These are phyloP conservation scores for Alces alces DNA, from an alignment of 2,113 vertebrate genomes.

Conservation along the genomic window DNA sequence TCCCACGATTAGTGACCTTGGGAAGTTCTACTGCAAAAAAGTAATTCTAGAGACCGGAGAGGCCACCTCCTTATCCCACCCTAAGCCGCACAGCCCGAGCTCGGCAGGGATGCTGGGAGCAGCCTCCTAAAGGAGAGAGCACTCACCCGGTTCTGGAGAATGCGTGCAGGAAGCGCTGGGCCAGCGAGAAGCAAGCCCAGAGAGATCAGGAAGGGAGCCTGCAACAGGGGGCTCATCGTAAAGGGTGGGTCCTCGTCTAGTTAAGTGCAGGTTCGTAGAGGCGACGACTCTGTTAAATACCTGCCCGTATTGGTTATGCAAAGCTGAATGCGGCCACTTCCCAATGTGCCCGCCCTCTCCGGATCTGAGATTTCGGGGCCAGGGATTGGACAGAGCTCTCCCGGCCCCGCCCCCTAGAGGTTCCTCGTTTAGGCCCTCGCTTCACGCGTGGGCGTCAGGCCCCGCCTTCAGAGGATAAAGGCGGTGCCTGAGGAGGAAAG, in stretches of 20 bases:
- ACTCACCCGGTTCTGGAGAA: background rate
- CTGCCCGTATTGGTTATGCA: background rate
- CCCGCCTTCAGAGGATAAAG: background rate
- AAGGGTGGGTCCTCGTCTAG: rapidly evolving
- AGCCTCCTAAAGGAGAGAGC: background rate
- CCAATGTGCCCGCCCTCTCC: background rate
- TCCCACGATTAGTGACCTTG: background rate
- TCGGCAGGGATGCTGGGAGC: background rate
- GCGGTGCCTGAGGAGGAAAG: background rate
- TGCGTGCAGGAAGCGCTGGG: background rate
- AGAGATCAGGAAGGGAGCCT: background rate
- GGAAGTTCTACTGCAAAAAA: background rate
- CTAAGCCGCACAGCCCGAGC: background rate
- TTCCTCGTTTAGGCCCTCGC: background rate
- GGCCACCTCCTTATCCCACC: background rate
- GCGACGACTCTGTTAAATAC: conserved; percentile 12
- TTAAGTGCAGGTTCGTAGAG: background rate
- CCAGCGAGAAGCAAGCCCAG: conserved; percentile 33
- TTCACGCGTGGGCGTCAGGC: background rate
- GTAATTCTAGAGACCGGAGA: background rate
- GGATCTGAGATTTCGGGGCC: background rate
- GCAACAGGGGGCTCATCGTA: background rate
- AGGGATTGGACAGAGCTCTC: background rate
- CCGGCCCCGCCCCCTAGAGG: background rate
- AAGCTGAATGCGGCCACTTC: background rate